Evolutionary conservation across 1,140 invertebrate genomes (phyloP).

Genomic region (Ceratoteleas bidentatus): DNA sequence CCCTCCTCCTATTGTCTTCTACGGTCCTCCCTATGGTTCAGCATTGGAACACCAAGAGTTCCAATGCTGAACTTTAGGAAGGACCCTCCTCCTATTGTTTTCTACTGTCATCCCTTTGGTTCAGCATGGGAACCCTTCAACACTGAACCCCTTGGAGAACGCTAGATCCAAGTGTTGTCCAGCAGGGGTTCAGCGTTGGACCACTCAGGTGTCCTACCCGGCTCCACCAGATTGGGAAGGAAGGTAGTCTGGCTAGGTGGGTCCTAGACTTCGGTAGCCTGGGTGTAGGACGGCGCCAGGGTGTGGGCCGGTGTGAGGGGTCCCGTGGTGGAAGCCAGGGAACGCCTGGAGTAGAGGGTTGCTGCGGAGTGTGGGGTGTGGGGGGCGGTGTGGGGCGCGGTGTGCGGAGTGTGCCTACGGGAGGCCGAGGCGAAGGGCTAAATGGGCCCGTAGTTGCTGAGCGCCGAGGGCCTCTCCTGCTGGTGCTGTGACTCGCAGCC

Average conservation of each 20-base stretch:
- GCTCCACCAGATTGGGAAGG: not conserved
- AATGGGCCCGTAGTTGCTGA: conserved; percentile 83
- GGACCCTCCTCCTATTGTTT: too few relatives aligned
- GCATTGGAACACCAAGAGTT: too few relatives aligned
- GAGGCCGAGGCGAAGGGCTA: conserved; percentile 81
- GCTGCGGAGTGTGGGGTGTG: conserved; percentile 78
- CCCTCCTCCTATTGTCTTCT: too few relatives aligned
- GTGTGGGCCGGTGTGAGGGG: conserved; percentile 78
- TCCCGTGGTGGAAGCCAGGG: conserved; percentile 77
- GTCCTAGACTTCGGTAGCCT: conserved; percentile 76
- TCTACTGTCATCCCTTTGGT: too few relatives aligned
- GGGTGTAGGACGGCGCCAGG: conserved; percentile 77
- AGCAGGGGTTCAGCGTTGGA: too few relatives aligned
- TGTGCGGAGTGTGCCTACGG: conserved; percentile 77
- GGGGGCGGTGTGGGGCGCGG: conserved; percentile 75
- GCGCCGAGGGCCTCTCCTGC: conserved; percentile 79
- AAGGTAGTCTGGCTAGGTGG: too few relatives aligned
- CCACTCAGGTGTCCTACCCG: too few relatives aligned
- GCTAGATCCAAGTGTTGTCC: too few relatives aligned
- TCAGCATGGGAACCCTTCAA: too few relatives aligned
- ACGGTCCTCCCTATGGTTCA: too few relatives aligned
- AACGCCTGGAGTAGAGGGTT: conserved; percentile 78
- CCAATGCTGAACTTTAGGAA: too few relatives aligned
- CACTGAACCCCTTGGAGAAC: too few relatives aligned
- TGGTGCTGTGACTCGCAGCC: conserved; percentile 75